Percentiles rank a stretch among this genome's conserved stretches.
Evolutionary conservation across 2,888 invertebrate species (phyloP).

Genomic region (Xanthostigma xanthostigma): DNA sequence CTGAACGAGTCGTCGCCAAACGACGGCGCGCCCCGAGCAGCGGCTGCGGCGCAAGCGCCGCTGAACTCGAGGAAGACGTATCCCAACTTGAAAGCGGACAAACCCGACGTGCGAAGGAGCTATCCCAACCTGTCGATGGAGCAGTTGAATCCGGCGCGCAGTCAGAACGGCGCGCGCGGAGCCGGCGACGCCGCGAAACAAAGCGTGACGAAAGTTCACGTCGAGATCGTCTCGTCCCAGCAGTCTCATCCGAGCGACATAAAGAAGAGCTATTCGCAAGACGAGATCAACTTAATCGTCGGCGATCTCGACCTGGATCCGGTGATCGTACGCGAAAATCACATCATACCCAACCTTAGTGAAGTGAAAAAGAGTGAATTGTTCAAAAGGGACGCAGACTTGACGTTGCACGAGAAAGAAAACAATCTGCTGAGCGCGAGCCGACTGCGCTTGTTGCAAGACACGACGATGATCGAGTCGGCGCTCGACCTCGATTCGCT

Average conservation of each 20-base stretch:
- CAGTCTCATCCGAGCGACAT: slow-evolving; percentile 7
- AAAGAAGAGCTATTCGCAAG: slow-evolving; percentile 13
- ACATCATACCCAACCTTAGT: slow-evolving; percentile 20
- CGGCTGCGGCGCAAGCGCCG: neutral
- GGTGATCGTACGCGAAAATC: slow-evolving; percentile 26
- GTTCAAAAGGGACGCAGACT: slow-evolving; percentile 24
- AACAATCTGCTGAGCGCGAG: slow-evolving; percentile 48
- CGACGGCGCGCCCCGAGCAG: too few relatives aligned
- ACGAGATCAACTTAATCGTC: slow-evolving; percentile 26
- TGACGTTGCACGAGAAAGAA: slow-evolving; percentile 27
- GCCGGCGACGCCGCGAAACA: neutral
- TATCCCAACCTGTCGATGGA: too few relatives aligned
- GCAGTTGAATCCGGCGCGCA: slow-evolving; percentile 19
- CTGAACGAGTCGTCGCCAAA: neutral
- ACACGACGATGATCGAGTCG: slow-evolving; percentile 83
- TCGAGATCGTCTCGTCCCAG: slow-evolving; percentile 6
- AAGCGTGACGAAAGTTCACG: slow-evolving; percentile 10
- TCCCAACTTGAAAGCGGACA: too few relatives aligned
- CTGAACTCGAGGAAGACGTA: too few relatives aligned
- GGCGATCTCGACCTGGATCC: slow-evolving; percentile 41
- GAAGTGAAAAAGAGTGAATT: slow-evolving; percentile 11
- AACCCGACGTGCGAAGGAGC: too few relatives aligned
- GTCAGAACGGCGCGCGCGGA: slow-evolving; percentile 16
- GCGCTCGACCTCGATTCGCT: slow-evolving; percentile 77
- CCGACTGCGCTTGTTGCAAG: slow-evolving; percentile 61